Evolutionary conservation across 2,113 vertebrate species (phyloP).

Genomic region (Tetrax tetrax): DNA sequence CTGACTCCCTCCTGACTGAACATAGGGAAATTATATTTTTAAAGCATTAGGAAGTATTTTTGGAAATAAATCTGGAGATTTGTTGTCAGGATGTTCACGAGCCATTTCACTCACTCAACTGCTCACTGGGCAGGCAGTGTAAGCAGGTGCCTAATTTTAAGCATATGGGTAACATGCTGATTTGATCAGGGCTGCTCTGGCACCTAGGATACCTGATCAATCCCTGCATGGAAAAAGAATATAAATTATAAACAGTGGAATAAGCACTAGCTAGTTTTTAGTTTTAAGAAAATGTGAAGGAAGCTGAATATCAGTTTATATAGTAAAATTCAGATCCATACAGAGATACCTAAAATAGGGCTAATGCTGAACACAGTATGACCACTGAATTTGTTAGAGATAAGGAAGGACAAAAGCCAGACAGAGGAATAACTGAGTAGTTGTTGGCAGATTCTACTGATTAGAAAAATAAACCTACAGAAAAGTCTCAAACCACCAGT

Average conservation of each 20-base stretch:
- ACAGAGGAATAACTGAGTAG: not conserved
- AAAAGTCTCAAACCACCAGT: fast-evolving
- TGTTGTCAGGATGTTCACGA: not conserved
- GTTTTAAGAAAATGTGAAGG: not conserved
- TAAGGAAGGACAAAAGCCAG: not conserved
- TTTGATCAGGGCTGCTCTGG: not conserved
- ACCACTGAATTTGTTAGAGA: not conserved
- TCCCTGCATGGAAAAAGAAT: not conserved
- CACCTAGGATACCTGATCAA: not conserved
- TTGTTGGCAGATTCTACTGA: not conserved
- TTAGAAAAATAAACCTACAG: not conserved
- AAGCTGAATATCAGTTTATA: not conserved
- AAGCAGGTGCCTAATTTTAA: not conserved
- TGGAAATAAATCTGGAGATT: not conserved
- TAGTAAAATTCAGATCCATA: not conserved
- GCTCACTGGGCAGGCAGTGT: not conserved
- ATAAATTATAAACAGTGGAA: not conserved
- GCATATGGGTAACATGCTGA: not conserved
- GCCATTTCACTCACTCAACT: not conserved
- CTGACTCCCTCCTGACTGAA: not conserved
- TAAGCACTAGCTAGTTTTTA: not conserved
- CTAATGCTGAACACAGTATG: not conserved
- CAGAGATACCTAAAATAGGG: fast-evolving
- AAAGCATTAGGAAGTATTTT: not conserved
- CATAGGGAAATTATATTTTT: not conserved